These are phyloP conservation scores for Fundulus diaphanus DNA, from an alignment of 2,797 vertebrate species.

Conservation along the genomic window DNA sequence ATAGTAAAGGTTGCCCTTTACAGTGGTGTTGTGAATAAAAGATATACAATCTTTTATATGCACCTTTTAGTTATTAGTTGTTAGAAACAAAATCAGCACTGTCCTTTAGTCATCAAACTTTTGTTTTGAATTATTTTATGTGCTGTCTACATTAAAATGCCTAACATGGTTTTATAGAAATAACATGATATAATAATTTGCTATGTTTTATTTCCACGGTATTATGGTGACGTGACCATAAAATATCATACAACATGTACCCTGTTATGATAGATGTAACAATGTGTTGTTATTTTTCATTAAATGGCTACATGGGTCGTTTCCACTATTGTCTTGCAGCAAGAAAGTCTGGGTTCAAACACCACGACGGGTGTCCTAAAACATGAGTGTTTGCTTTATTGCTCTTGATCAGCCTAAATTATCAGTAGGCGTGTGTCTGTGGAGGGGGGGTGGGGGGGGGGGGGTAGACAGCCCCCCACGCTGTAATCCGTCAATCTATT, in stretches of 20 bases:
- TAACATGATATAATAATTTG: background rate
- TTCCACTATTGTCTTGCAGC: too few species aligned
- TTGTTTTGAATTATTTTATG: background rate
- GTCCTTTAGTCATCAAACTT: background rate
- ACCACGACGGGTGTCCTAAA: background rate
- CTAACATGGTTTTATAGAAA: background rate
- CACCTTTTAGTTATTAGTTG: background rate
- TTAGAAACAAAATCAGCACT: background rate
- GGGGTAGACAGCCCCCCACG: too few species aligned
- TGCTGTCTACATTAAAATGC: background rate
- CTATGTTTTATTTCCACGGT: background rate
- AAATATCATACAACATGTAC: too few species aligned
- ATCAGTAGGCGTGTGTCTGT: too few species aligned
- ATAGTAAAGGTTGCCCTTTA: background rate
- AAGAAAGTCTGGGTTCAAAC: too few species aligned
- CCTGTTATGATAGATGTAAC: too few species aligned
- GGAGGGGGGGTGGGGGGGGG: too few species aligned
- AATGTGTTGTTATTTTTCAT: too few species aligned
- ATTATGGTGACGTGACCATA: background rate
- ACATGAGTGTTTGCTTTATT: background rate
- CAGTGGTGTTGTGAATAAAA: background rate
- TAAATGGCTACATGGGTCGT: too few species aligned
- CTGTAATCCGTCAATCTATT: background rate
- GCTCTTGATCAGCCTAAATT: too few species aligned
- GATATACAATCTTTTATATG: background rate